Evolutionary conservation across 2,797 vertebrate species (phyloP), one percentile per base, ranked within the genome.

Genomic region (Myripristis jacobus): DNA sequence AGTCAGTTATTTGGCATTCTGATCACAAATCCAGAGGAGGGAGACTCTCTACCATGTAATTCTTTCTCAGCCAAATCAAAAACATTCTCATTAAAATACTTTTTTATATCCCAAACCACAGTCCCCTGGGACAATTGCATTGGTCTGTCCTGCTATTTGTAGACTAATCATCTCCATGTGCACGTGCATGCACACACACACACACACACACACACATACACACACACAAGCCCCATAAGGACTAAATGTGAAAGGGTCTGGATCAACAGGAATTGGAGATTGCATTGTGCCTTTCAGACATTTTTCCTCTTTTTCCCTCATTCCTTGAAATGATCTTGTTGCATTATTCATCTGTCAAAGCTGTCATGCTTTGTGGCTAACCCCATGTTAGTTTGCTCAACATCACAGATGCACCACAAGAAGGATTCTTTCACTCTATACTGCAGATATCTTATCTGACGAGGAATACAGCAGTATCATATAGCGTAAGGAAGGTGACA

Each of bases 311-410:
- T 52, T 8, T 19, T 21, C 16, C 2, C 38, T 3, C 21, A 61
- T 47, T 61, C 79, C 75, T 67, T 82, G 65, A 77, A 51, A 74
- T 71, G 16, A 79, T 85, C 63, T 58, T 66, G 59, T 79, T 84
- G 75, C 86, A 84, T 78, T 83, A 84, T 86, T 80, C 82, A 75
- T 84, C 61, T 58, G 55, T 76, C 50, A 78, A 74, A 79, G 58
- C 77, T 57, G 84, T 66, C 74, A 66, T 61, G 73, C 82, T 74
- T 79, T 63, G 79, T 71, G 70, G 58, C 65, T 59, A 79, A 79
- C 79, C 58, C 75, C 62, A 65, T 59, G 75, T 69, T 70, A 55
- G 66, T 75, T 57, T 52, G 51, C 69, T 59, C 64, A 53, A 70
- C 76, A 69, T 78, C 80, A 73, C 64, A 69, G 63, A 72, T 34